A percentile compares a stretch with the other conserved stretches of the same genome.
These are phyloP conservation scores for Lepus timidus DNA, from an alignment of 2,113 vertebrate species.

Conservation along the genomic window DNA sequence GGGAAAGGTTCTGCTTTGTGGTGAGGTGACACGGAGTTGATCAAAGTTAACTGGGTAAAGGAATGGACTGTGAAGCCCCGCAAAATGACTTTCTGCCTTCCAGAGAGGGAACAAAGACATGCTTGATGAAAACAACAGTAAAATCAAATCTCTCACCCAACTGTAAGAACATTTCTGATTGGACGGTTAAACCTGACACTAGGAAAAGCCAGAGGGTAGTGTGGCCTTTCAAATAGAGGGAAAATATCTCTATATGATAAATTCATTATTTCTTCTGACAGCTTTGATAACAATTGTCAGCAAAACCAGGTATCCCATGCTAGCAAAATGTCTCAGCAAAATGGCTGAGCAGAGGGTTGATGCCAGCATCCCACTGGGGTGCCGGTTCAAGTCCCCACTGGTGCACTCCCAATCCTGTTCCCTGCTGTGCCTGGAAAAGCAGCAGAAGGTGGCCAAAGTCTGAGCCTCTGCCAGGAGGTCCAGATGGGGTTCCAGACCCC, in stretches of 20 bases:
- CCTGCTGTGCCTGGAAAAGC: too few relatives aligned
- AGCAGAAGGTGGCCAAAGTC: too few relatives aligned
- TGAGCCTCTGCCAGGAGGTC: too few relatives aligned
- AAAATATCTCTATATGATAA: background rate
- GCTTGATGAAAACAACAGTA: background rate
- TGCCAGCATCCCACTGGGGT: too few relatives aligned
- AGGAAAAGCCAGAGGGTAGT: background rate
- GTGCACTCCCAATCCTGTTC: too few relatives aligned
- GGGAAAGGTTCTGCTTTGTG: background rate
- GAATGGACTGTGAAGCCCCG: background rate
- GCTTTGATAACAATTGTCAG: background rate
- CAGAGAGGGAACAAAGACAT: background rate
- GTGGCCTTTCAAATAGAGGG: background rate
- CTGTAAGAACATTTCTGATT: background rate
- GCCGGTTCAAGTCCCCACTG: too few relatives aligned
- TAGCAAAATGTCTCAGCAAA: background rate
- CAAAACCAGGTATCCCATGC: background rate
- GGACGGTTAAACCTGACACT: background rate
- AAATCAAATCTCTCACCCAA: background rate
- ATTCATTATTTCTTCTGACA: background rate
- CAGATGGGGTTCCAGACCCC: too few relatives aligned
- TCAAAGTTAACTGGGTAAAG: background rate
- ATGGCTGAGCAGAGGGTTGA: background rate
- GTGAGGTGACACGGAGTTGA: background rate
- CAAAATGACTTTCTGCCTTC: background rate